Evolutionary conservation across 1,140 invertebrate genomes (phyloP).

Genomic region (Paralvinella palmiformis): DNA sequence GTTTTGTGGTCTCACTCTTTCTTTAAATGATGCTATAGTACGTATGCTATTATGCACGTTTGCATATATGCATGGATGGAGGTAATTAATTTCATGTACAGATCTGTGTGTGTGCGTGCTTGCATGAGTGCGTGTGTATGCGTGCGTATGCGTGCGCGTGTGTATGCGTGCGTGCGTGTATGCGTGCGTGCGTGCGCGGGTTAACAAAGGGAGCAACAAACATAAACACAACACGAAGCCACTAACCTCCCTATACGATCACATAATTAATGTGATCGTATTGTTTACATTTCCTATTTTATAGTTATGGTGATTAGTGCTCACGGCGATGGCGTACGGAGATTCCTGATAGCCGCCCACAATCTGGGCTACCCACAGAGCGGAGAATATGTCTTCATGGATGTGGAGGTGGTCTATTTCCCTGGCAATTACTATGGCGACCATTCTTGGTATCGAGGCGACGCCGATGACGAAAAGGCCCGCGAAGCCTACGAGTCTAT

Average conservation of each 20-base stretch:
- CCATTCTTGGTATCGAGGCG: conserved; percentile 3
- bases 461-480: background rate
- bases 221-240: too few species aligned
- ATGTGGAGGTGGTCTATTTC: conserved; percentile 69
- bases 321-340: conserved; percentile 75
- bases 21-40: too few species aligned
- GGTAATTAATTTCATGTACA: background rate
- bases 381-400: conserved; percentile 79
- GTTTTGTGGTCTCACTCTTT: too few species aligned
- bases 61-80: background rate
- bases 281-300: too few species aligned
- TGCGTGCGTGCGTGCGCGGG: too few species aligned
- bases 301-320: too few species aligned
- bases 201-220: too few species aligned
- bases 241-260: too few species aligned
- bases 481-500: conserved; percentile 79
- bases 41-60: background rate
- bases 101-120: background rate
- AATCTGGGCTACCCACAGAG: conserved; percentile 70
- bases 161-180: too few species aligned
- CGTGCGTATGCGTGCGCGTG: background rate
- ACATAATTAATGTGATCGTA: too few species aligned
- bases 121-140: background rate
- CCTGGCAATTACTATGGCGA: conserved; percentile 48
- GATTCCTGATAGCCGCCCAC: conserved; percentile 79